Percentiles rank a stretch among this genome's conserved stretches.
Conservation (phyloP, 2,113 vertebrate genomes). For the Illadopsis cleaveri region DNA sequence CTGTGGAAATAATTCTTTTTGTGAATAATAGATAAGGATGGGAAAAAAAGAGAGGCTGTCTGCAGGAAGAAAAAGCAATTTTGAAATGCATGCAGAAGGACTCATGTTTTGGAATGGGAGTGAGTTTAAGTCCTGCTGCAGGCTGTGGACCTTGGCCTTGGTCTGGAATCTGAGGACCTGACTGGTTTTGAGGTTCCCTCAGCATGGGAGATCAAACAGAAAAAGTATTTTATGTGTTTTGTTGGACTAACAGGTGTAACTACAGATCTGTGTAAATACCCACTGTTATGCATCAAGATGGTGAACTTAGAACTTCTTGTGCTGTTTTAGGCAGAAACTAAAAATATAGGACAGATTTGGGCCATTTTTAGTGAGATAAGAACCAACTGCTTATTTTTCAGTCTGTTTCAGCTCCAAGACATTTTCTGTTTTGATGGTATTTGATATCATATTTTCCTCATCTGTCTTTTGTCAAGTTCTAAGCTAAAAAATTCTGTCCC, state of each 20-base stretch:
- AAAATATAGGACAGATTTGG: background rate
- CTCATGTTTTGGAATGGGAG: background rate
- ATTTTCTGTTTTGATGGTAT: background rate
- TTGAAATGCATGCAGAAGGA: background rate
- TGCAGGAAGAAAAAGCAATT: background rate
- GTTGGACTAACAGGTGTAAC: background rate
- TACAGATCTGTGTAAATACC: background rate
- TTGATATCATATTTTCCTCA: background rate
- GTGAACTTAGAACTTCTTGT: background rate
- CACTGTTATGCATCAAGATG: accelerated
- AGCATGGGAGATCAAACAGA: background rate
- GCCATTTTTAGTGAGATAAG: background rate
- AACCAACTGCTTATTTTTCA: background rate
- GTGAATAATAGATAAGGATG: background rate
- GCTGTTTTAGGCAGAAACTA: background rate
- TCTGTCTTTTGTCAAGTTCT: background rate
- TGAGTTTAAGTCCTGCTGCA: background rate
- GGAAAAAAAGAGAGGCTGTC: background rate
- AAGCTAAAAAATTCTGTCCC: background rate
- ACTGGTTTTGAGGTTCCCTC: background rate
- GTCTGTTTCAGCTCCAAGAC: background rate
- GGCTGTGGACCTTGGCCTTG: background rate
- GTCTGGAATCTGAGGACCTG: background rate
- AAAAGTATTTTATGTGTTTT: background rate
- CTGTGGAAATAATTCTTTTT: conserved; percentile 21